Evolutionary conservation across 2,888 invertebrate genomes (phyloP), one percentile per base, ranked within the genome.

Genomic region (Drosophila aldrichi): DNA sequence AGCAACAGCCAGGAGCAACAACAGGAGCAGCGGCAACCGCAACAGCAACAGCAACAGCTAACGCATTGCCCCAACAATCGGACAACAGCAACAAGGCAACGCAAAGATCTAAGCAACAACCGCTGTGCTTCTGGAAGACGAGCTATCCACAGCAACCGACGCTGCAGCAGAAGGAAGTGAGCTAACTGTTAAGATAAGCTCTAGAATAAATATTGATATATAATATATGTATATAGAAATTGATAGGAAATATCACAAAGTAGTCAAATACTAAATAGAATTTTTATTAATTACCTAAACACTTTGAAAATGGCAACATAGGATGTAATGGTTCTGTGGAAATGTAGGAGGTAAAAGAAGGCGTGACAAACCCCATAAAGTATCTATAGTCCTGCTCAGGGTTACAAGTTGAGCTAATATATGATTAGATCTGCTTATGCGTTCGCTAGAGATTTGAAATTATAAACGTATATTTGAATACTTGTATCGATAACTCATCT

Each of bases 51-150:
- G 20, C 60, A 36, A 7, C 41, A 41, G 18, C 38, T 59, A 6
- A 36, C n/a, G 20, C 54, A 59, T 43, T 41, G 46, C 10, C 38
- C 16, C 29, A 48, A 22, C 25, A 18, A 22, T 29, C 38, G 25
- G 70, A 70, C 20, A 51, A 61, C 70, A 59, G 57, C 54, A 56
- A 18, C 80, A 76, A 76, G 32, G 10, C 9, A 18, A 32, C 32
- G n/a, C 78, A 77, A 66, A 63, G 54, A 25, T 20, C 65, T 3
- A 66, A 81, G 9, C 83, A 83, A 55, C 86, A 88, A 41, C 81
- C 88, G 3, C 41, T 86, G 1, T 70, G 72, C 43, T 88, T 88
- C 48, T 84, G 84, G 90, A 88, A 84, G 56, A 85, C 83, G 6
- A 86, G 83, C 61, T 82, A 82, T 40, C 77, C 76, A 16, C 86